Evolutionary conservation across 1,140 invertebrate species (phyloP), one percentile per base, ranked within the genome.

Genomic region (Brachionus angularis): DNA sequence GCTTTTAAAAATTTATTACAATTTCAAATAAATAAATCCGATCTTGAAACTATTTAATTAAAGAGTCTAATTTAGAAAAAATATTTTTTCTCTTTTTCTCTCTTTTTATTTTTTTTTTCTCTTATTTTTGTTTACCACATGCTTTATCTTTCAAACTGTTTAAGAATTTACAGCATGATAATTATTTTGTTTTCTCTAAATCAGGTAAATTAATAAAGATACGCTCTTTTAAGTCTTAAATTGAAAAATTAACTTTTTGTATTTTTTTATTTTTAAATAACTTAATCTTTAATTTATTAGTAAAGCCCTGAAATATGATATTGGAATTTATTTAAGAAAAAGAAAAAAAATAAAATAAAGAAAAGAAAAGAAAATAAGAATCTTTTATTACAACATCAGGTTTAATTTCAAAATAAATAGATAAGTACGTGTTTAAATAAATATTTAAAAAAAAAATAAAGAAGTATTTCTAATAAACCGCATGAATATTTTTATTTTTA

Each of bases 301-400:
- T 52, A 23, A 52, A 52, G 49, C 25, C 23, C 49, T 52, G 49
- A 52, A 52, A 52, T 29, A 29, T 21, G 16, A 52, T 52, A 10
- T 12, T 10, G 7, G 3, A 1, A 23, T 49, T 8, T 16, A 49
- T 12, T 21, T 21, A 23, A 49, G 23, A 42, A 42, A 42, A 14
- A 42, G 39, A 42, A n/a, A 42, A 14, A 14, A 42, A 34, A 34
- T 5, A 34, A 34, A 34, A 5, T 34, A 34, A 34, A 34, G 33
- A 5, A 34, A 5, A 5, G 4, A 34, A 34, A 4, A 34, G 4
- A 34, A 34, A 34, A 5, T 36, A 58, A 58, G 36, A 58, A 58
- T 58, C 53, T 58, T 58, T n/a, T n/a, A n/a, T n/a, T n/a, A n/a
- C n/a, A n/a, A 58, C 53, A 58, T 58, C 53, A 58, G 53, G 53